These are phyloP conservation scores for Imbricaverruca yamaguchii DNA, from an alignment of 2,888 invertebrate species.

Conservation along the genomic window DNA sequence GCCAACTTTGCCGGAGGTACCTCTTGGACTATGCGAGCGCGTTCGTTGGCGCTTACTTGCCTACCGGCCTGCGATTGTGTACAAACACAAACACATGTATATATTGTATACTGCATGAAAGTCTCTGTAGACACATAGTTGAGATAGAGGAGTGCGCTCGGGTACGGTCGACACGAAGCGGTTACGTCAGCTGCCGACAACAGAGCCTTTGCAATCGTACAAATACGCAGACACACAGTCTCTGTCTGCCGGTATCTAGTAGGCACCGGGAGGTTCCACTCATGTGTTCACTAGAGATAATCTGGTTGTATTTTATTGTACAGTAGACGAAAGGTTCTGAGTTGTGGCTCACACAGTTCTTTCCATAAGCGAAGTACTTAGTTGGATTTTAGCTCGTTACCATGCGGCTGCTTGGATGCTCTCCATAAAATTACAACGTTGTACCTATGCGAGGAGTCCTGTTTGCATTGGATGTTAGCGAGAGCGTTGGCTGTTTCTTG, in stretches of 20 bases:
- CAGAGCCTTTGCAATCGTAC: conserved; percentile 18
- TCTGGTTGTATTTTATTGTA: conserved; percentile 12
- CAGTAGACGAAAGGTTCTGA: neutral
- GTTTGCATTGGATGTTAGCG: neutral
- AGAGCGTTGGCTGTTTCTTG: conserved; percentile 13
- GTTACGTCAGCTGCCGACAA: neutral
- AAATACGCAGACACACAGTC: neutral
- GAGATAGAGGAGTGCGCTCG: neutral
- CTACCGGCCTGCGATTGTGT: neutral
- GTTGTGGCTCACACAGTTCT: conserved; percentile 2
- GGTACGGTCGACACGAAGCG: neutral
- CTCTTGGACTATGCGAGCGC: too few species aligned
- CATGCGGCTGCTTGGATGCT: neutral
- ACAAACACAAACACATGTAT: neutral
- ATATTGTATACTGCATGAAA: neutral
- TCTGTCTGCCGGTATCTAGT: neutral
- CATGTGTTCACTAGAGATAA: conserved; percentile 14
- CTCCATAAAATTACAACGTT: neutral
- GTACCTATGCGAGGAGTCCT: neutral
- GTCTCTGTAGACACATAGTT: neutral
- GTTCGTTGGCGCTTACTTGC: too few species aligned
- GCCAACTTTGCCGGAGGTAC: too few species aligned
- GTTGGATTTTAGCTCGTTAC: neutral
- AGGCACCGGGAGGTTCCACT: neutral
- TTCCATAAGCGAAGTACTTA: conserved; percentile 17